These are phyloP conservation scores for Clarias magur DNA, from an alignment of 2,113 vertebrate genomes.

Conservation along the genomic window DNA sequence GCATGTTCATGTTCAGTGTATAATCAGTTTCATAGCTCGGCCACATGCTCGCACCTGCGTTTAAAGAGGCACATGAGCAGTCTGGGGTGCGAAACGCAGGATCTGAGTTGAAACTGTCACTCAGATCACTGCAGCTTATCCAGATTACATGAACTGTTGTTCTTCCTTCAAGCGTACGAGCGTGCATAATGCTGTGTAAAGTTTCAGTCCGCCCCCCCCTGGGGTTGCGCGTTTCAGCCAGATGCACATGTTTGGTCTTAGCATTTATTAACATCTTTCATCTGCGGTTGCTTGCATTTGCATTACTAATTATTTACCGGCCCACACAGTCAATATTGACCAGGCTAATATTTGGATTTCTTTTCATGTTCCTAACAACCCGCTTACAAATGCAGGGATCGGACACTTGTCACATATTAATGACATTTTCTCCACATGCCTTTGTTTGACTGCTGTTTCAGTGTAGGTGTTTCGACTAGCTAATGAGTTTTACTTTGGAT, in stretches of 20 bases:
- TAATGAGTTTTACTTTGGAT: conserved; percentile 75
- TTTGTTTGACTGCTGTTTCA: conserved; percentile 65
- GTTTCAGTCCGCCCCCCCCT: not conserved
- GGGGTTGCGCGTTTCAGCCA: conserved; percentile 21
- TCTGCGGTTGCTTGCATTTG: conserved; percentile 62
- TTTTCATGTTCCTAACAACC: conserved; percentile 61
- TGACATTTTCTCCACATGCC: conserved; percentile 59
- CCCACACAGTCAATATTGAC: conserved; percentile 70
- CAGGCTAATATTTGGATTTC: conserved; percentile 69
- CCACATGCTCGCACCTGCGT: conserved; percentile 11
- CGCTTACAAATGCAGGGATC: conserved; percentile 60
- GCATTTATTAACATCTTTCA: conserved; percentile 52
- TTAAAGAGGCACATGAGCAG: not conserved
- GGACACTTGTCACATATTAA: conserved; percentile 70
- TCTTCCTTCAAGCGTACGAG: not conserved
- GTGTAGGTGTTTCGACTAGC: conserved; percentile 71
- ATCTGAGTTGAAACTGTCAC: not conserved
- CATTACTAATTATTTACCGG: conserved; percentile 69
- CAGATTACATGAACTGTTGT: conserved; percentile 4
- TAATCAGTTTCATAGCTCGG: conserved; percentile 53
- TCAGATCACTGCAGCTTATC: not conserved
- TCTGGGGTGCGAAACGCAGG: not conserved
- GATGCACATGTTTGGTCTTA: conserved; percentile 36
- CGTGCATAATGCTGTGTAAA: conserved; percentile 11
- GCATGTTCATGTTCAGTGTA: not conserved